Evolutionary conservation across 2,888 invertebrate species (phyloP).

Genomic region (Dasypogon diadema): DNA sequence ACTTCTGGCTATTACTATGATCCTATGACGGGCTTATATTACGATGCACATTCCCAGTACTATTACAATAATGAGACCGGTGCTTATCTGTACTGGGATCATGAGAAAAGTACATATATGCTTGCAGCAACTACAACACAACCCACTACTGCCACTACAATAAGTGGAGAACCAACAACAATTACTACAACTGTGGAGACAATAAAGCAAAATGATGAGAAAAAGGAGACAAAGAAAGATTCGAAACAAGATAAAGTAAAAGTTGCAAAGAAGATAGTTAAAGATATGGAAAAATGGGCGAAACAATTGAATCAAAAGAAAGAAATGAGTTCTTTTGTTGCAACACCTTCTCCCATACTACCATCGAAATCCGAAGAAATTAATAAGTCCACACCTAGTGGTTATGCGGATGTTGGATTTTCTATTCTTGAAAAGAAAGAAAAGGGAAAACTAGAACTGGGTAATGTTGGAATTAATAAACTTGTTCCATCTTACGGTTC

Average conservation of each 20-base stretch:
- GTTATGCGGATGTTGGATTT: conserved; percentile 93
- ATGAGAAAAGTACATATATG: conserved; percentile 75
- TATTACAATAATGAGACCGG: conserved; percentile 93
- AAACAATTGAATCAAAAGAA: conserved; percentile 97
- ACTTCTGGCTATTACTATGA: conserved; percentile 97
- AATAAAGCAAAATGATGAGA: conserved; percentile 65
- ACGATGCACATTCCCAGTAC: conserved; percentile 95
- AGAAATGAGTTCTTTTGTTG: conserved; percentile 70
- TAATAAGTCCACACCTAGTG: conserved; percentile 63
- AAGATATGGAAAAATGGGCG: conserved; percentile 90
- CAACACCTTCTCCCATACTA: conserved; percentile 64
- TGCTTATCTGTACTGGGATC: conserved; percentile 97
- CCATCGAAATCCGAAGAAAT: conserved; percentile 58
- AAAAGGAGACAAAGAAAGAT: conserved; percentile 71
- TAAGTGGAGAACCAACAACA: conserved; percentile 60
- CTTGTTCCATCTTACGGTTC: conserved; percentile 84
- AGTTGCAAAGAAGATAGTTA: conserved; percentile 97
- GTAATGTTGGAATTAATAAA: conserved; percentile 66
- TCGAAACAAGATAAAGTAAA: conserved; percentile 94
- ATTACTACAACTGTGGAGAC: conserved; percentile 64
- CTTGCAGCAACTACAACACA: conserved; percentile 66
- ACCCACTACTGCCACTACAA: conserved; percentile 42
- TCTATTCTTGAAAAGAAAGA: conserved; percentile 88
- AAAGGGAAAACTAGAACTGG: conserved; percentile 65
- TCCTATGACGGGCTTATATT: conserved; percentile 91